These are phyloP conservation scores for Rhinogobio ventralis DNA, from an alignment of 2,797 vertebrate species.

Conservation along the genomic window DNA sequence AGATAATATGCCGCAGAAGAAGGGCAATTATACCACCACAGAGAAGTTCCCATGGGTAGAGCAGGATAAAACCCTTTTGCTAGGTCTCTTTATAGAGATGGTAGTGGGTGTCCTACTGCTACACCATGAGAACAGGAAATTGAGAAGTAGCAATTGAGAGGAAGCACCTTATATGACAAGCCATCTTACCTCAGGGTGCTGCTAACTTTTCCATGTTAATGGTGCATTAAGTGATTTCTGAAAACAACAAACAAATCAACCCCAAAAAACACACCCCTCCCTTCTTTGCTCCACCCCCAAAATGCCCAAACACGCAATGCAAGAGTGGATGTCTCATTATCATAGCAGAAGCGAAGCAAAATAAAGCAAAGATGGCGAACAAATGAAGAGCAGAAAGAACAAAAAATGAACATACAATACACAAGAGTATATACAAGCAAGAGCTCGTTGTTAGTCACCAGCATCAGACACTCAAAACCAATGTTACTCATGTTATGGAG, in stretches of 20 bases:
- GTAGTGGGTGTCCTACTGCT: conserved; percentile 21
- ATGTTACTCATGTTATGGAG: background rate
- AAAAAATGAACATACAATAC: background rate
- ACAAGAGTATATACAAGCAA: background rate
- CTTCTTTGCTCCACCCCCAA: background rate
- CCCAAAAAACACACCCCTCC: background rate
- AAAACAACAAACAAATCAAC: background rate
- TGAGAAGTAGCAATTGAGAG: background rate
- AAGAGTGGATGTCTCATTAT: background rate
- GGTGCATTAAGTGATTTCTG: background rate
- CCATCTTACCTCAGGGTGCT: conserved; percentile 11
- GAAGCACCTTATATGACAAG: conserved; percentile 28
- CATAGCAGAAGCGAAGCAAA: no score
- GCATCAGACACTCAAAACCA: background rate
- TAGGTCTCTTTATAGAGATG: conserved; percentile 32
- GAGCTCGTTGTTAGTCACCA: background rate
- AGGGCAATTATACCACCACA: conserved; percentile 37
- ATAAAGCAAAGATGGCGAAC: no score
- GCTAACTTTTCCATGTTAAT: background rate
- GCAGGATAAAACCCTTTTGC: conserved; percentile 21
- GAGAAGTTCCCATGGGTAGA: conserved; percentile 17
- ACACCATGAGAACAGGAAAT: conserved; percentile 30
- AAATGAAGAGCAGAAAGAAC: background rate
- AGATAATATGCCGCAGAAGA: conserved; percentile 41
- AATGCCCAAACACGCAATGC: background rate